These are phyloP conservation scores for Thalassophryne amazonica DNA, from an alignment of 2,797 vertebrate genomes.

Conservation along the genomic window DNA sequence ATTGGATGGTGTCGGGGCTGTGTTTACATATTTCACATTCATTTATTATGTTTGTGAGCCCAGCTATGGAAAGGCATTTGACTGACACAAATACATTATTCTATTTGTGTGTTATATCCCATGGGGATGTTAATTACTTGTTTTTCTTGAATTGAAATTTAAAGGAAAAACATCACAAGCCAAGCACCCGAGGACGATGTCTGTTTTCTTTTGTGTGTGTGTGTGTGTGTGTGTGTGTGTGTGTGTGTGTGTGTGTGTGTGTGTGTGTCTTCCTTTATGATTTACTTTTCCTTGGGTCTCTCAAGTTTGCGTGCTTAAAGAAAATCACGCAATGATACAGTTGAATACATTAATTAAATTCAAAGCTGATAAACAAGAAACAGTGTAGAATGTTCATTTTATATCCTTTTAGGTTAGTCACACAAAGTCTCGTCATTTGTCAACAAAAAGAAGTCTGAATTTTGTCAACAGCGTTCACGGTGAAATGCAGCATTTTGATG, in stretches of 20 bases:
- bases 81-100: conserved; percentile 78
- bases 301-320: conserved; percentile 51
- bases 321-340: conserved; percentile 43
- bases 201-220: conserved; percentile 8
- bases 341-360: conserved; percentile 60
- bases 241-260: conserved; percentile 8
- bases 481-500: conserved; percentile 56
- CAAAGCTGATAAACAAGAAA: conserved; percentile 50
- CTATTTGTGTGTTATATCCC: conserved; percentile 70
- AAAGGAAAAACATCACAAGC: conserved; percentile 66
- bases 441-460: conserved; percentile 27
- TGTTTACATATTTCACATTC: conserved; percentile 71
- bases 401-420: conserved; percentile 40
- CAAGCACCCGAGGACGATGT: conserved; percentile 49
- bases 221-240: conserved; percentile 10
- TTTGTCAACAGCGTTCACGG: conserved; percentile 45
- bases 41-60: conserved; percentile 70
- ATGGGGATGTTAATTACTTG: conserved; percentile 68
- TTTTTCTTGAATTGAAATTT: conserved; percentile 70
- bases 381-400: conserved; percentile 32
- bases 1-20: conserved; percentile 62
- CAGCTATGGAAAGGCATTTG: conserved; percentile 57
- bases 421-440: conserved; percentile 32
- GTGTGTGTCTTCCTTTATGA: conserved; percentile 24
- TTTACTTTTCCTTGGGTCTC: conserved; percentile 35